These are phyloP conservation scores for Electrona antarctica DNA, from an alignment of 2,113 vertebrate genomes.

Conservation along the genomic window DNA sequence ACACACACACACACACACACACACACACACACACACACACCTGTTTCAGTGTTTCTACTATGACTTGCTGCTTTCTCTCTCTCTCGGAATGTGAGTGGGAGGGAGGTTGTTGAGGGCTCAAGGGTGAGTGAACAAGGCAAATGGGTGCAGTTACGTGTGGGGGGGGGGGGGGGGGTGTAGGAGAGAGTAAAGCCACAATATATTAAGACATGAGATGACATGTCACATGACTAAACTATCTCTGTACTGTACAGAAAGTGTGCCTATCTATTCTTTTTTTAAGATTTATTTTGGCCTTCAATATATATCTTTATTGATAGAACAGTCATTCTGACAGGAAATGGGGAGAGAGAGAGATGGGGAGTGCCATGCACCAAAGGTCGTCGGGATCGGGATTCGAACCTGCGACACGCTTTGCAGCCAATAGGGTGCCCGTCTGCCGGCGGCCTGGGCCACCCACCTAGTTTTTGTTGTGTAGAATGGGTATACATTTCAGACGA, in stretches of 20 bases:
- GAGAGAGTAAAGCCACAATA: not conserved
- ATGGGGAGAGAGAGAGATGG: not conserved
- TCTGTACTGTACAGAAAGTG: too few species aligned
- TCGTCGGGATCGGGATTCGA: not conserved
- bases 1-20: not conserved
- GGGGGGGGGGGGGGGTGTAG: not conserved
- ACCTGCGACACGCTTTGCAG: too few species aligned
- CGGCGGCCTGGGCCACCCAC: too few species aligned
- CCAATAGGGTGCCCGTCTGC: too few species aligned
- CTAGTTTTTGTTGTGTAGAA: too few species aligned
- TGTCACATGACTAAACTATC: too few species aligned
- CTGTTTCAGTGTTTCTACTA: constrained; percentile 24
- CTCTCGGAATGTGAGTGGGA: constrained; percentile 57
- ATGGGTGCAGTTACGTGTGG: not conserved
- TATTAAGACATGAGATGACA: too few species aligned
- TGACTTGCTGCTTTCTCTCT: constrained; percentile 11
- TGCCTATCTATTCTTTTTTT: too few species aligned
- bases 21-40: not conserved
- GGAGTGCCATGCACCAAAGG: not conserved
- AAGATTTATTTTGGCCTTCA: too few species aligned
- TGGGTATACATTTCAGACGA: too few species aligned
- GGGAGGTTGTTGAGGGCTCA: not conserved
- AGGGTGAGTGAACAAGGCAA: constrained; percentile 13
- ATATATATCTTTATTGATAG: not conserved
- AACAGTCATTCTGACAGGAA: too few species aligned